A percentile compares a stretch with the other conserved stretches of the same genome.
phyloP scores from a whole-genome alignment of 1,140 invertebrate genomes.

The Nebria ingens region DNA sequence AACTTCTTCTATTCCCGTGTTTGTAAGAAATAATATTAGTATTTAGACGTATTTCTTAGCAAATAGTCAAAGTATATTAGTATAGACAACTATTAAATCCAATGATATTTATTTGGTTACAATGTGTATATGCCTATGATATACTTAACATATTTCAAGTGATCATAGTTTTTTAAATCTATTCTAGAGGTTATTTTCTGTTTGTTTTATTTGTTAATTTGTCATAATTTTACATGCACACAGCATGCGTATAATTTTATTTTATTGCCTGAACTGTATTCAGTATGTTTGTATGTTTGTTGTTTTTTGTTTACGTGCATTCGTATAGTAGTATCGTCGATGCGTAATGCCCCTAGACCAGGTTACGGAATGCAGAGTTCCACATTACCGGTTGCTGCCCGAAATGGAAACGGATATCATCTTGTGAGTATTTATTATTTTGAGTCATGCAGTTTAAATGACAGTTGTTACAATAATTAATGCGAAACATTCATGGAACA shows the following conservation, averaged over 20 bases:
- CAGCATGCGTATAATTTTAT: neutral
- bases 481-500: too few relatives aligned
- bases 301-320: constrained; percentile 26
- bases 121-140: too few relatives aligned
- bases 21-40: too few relatives aligned
- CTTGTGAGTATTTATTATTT: constrained; percentile 30
- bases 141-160: too few relatives aligned
- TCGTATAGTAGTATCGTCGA: constrained; percentile 43
- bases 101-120: too few relatives aligned
- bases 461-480: neutral
- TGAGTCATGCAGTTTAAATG: neutral
- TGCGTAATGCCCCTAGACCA: constrained; percentile 54
- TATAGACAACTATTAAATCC: too few relatives aligned
- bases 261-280: neutral
- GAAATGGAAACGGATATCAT: constrained; percentile 39
- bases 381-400: constrained; percentile 53
- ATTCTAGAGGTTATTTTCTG: too few relatives aligned
- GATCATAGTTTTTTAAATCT: too few relatives aligned
- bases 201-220: too few relatives aligned
- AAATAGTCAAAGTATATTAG: too few relatives aligned
- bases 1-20: too few relatives aligned
- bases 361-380: constrained; percentile 65
- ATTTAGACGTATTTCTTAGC: too few relatives aligned
- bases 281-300: constrained; percentile 23
- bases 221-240: constrained; percentile 5